Percentiles rank a stretch among this genome's conserved stretches.
These are phyloP conservation scores for Trogon surrucura DNA, from an alignment of 2,113 vertebrate species.

Conservation along the genomic window DNA sequence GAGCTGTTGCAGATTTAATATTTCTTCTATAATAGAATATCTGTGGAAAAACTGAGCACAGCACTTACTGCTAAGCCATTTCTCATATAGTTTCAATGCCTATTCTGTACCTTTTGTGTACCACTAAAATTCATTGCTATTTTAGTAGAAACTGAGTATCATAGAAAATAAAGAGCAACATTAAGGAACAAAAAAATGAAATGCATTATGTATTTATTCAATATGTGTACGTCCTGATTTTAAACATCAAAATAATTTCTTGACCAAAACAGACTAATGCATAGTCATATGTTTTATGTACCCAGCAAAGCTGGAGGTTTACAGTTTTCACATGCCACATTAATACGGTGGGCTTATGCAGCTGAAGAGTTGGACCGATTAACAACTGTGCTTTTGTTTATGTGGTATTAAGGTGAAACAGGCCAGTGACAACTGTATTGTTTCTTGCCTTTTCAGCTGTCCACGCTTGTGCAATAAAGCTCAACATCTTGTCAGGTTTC, in stretches of 20 bases:
- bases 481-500: slow-evolving; percentile 67
- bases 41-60: background rate
- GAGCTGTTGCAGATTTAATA: slow-evolving; percentile 42
- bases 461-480: slow-evolving; percentile 58
- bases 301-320: slow-evolving; percentile 13
- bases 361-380: slow-evolving; percentile 35
- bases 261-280: slow-evolving; percentile 49
- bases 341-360: slow-evolving; percentile 63
- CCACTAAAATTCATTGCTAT: slow-evolving; percentile 30
- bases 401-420: slow-evolving; percentile 37
- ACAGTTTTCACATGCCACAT: slow-evolving; percentile 61
- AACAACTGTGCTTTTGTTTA: slow-evolving; percentile 66
- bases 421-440: slow-evolving; percentile 68
- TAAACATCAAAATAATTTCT: slow-evolving; percentile 10
- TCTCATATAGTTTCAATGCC: slow-evolving; percentile 22
- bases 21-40: slow-evolving; percentile 41
- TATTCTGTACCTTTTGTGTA: background rate
- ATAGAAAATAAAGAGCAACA: background rate
- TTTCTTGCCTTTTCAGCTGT: slow-evolving; percentile 74
- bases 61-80: slow-evolving; percentile 37
- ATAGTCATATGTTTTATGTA: slow-evolving; percentile 37
- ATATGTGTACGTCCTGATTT: background rate
- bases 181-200: background rate
- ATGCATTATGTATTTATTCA: background rate
- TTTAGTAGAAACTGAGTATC: slow-evolving; percentile 49